Evolutionary conservation across 2,888 invertebrate species (phyloP).

Genomic region (Drosophila vallismaia): DNA sequence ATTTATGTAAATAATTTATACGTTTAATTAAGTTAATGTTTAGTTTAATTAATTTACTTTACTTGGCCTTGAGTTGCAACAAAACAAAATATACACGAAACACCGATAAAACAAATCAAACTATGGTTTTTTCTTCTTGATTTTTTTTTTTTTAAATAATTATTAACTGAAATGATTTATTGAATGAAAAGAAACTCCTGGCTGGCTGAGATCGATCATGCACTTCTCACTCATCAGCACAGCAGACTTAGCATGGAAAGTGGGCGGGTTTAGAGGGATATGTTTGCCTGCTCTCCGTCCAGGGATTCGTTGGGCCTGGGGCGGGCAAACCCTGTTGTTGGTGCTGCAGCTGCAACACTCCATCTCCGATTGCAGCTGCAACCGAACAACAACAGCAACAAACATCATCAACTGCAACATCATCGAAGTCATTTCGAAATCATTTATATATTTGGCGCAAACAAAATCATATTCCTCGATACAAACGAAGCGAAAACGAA

Average conservation of each 20-base stretch:
- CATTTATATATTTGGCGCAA: conserved; percentile 36
- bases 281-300: conserved; percentile 67
- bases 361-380: conserved; percentile 36
- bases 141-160: conserved; percentile 19
- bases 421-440: conserved; percentile 50
- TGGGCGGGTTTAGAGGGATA: conserved; percentile 82
- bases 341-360: conserved; percentile 45
- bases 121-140: conserved; percentile 49
- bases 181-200: conserved; percentile 1
- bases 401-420: conserved; percentile 47
- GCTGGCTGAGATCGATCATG: conserved; percentile 43
- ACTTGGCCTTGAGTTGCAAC: conserved; percentile 78
- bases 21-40: conserved; percentile 71
- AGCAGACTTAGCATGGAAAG: conserved; percentile 74
- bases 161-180: background rate
- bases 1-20: conserved; percentile 71
- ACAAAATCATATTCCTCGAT: conserved; percentile 60
- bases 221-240: conserved; percentile 58
- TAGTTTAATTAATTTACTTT: conserved; percentile 62
- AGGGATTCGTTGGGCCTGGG: conserved; percentile 21
- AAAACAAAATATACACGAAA: conserved; percentile 52
- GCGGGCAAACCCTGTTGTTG: conserved; percentile 56
- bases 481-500: conserved; percentile 33
- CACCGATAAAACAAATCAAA: conserved; percentile 42
- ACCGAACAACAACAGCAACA: conserved; percentile 34